Evolutionary conservation across 2,888 invertebrate genomes (phyloP).

Genomic region (Fragum fragum): DNA sequence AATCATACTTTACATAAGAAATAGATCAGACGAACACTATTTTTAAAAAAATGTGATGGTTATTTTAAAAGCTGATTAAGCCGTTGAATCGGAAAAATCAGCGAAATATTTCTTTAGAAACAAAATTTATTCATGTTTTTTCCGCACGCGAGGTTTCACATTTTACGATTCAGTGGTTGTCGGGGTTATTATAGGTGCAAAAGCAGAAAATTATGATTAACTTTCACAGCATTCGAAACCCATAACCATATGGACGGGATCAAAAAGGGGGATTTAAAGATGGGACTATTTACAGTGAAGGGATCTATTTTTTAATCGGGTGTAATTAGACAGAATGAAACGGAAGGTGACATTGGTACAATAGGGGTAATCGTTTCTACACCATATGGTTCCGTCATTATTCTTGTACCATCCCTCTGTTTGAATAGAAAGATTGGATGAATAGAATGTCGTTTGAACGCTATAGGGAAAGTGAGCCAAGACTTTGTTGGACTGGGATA

Average conservation of each 20-base stretch:
- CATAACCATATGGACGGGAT: slow-evolving; percentile 47
- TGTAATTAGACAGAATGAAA: slow-evolving; percentile 21
- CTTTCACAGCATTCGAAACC: slow-evolving; percentile 34
- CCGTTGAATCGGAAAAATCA: too few relatives aligned
- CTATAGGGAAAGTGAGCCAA: too few relatives aligned
- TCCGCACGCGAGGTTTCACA: neutral
- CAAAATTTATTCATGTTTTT: too few relatives aligned
- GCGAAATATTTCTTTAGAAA: too few relatives aligned
- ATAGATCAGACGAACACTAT: too few relatives aligned
- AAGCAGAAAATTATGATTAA: slow-evolving; percentile 39
- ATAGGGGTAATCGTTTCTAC: slow-evolving; percentile 18
- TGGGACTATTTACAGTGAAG: neutral
- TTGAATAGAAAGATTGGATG: neutral
- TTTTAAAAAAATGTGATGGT: too few relatives aligned
- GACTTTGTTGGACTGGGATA: too few relatives aligned
- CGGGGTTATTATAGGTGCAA: slow-evolving; percentile 28
- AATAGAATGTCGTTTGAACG: neutral
- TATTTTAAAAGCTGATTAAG: too few relatives aligned
- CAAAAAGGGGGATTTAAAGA: slow-evolving; percentile 8
- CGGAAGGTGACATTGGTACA: slow-evolving; percentile 32
- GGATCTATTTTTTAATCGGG: slow-evolving; percentile 4
- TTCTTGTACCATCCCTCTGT: neutral
- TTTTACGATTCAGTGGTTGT: slow-evolving; percentile 28
- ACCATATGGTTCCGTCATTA: slow-evolving; percentile 19
- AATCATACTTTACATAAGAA: too few relatives aligned